Evolutionary conservation across 2,113 vertebrate species (phyloP), one percentile per base, ranked within the genome.

Genomic region (Aegypius monachus): DNA sequence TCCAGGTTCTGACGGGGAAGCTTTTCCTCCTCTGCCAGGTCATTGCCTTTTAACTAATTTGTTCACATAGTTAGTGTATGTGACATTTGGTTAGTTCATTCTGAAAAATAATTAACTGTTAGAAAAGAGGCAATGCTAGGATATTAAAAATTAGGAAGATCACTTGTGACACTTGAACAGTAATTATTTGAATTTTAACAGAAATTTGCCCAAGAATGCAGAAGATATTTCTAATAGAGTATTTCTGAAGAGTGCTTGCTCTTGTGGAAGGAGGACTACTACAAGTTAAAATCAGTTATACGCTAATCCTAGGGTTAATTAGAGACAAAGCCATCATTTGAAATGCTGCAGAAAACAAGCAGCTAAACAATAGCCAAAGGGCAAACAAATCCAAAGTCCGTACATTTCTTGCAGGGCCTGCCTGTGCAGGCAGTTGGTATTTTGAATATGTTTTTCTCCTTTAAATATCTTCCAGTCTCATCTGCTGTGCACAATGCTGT

Each of bases 401-500:
- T 2, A 5, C 4, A 4, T 3, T 58, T 34, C 79, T 43, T 34
- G 47, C 52, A n/a, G 81, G 12, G 43, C 70, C 45, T 66, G 79
- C 22, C 70, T 7, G 48, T 22, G 27, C 81, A 29, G 48, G 66
- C 10, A 50, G 52, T 5, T 56, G 61, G 34, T 11, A 21, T 40
- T 81, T 27, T 5, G 16, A 40, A 2, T 1, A 2, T 1, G 8
- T 11, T 68, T 77, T 75, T 23, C 52, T 90, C 66, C 34, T 59
- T 65, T 20, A 29, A 81, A 16, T 8, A 47, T 9, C 70, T 75
- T 34, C 63, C 38, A 5, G 15, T 10, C 27, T 38, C 67, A 36
- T 8, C 29, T 48, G 48, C 65, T 21, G 26, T 1, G 31, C 50
- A 19, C 47, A 5, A 1, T 1, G 10, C 31, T 16, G 1, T 16